A percentile compares a stretch with the other conserved stretches of the same genome.
phyloP scores from a whole-genome alignment of 2,888 invertebrate genomes.

The Ischnus inquisitorius region DNA sequence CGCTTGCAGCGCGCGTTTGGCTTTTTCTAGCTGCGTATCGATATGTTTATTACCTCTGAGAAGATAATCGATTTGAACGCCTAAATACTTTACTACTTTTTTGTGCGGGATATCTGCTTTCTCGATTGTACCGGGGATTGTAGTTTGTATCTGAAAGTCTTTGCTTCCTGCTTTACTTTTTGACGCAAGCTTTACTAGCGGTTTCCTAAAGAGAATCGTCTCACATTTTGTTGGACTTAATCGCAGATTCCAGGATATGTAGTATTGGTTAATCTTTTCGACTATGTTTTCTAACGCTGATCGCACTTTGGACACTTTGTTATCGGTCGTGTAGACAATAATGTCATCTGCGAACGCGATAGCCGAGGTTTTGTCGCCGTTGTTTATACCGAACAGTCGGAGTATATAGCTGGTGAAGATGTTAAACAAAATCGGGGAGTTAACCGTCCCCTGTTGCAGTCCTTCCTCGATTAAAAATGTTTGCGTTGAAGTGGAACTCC shows the following conservation, averaged over 20 bases:
- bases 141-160: constrained; percentile 42
- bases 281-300: constrained; percentile 26
- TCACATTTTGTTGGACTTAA: constrained; percentile 59
- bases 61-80: too few relatives aligned
- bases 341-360: constrained; percentile 68
- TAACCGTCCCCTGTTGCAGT: too few relatives aligned
- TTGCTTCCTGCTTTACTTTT: constrained; percentile 30
- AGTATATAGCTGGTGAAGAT: constrained; percentile 33
- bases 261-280: constrained; percentile 42
- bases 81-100: too few relatives aligned
- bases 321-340: constrained; percentile 27
- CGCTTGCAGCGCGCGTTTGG: constrained; percentile 37
- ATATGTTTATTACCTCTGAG: constrained; percentile 38
- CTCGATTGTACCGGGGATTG: too few relatives aligned
- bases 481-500: too few relatives aligned
- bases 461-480: too few relatives aligned
- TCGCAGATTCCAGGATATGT: constrained; percentile 51
- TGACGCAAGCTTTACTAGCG: not conserved
- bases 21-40: constrained; percentile 55
- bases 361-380: not conserved
- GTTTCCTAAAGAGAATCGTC: constrained; percentile 58
- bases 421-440: too few relatives aligned
- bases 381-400: constrained; percentile 55
- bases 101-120: too few relatives aligned
- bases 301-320: not conserved